Conservation (phyloP, 2,113 vertebrate species). For the Rhegmatorhina hoffmannsi region DNA sequence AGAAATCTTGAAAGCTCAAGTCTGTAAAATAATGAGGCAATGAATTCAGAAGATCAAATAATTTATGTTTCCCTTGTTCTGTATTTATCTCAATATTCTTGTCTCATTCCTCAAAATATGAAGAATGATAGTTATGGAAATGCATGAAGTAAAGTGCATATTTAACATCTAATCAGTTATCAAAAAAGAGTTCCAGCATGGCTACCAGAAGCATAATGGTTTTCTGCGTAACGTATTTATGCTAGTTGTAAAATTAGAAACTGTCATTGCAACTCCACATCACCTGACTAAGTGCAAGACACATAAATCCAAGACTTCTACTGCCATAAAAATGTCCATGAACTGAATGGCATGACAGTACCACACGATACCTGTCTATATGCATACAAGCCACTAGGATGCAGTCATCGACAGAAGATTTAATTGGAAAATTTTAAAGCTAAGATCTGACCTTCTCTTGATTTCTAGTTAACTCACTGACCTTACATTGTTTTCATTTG, state of each 20-base stretch:
- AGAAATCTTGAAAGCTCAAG: background rate
- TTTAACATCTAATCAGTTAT: conserved; percentile 42
- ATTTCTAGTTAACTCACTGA: background rate
- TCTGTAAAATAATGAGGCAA: background rate
- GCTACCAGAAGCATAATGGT: conserved; percentile 20
- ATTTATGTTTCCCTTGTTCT: background rate
- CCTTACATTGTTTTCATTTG: conserved; percentile 12
- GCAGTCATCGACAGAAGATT: background rate
- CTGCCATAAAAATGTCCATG: conserved; percentile 53
- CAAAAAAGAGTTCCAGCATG: conserved; percentile 18
- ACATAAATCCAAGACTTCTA: conserved; percentile 55
- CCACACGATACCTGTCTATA: background rate
- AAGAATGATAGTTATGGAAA: background rate
- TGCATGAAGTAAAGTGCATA: background rate
- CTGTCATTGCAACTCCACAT: conserved; percentile 49
- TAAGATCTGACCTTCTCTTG: background rate
- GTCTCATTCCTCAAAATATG: conserved; percentile 28
- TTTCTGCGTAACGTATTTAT: conserved; percentile 64
- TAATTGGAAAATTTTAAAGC: conserved; percentile 17
- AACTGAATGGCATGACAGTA: conserved; percentile 40
- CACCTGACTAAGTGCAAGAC: conserved; percentile 57
- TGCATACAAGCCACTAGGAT: background rate
- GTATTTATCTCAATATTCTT: background rate
- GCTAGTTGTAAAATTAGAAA: conserved; percentile 68
- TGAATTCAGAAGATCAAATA: background rate